Base-by-base conservation (phyloP, 2,797 vertebrate species). In the Astyanax mexicanus region DNA sequence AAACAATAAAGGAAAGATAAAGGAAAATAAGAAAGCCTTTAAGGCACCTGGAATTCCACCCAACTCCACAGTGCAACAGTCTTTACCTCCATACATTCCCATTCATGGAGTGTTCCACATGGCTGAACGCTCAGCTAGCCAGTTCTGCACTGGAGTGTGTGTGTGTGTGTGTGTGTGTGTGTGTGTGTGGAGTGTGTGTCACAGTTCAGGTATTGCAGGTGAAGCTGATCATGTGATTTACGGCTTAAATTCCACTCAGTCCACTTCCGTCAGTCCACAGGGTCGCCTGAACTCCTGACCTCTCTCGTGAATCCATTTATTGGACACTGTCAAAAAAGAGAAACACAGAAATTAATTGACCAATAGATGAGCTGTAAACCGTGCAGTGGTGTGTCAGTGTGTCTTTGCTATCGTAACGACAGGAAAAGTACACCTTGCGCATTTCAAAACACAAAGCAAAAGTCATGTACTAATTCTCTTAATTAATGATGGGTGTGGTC, bases 281-380 rank as follows among this genome's bases (percentile, higher is more conserved):
- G 95, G 96, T 86, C 97, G 94, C 85, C 95, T 90, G 89, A 99
- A 99, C 83, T 99, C 98, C n/a, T 99, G 98, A 78, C 98, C 98
- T 88, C 98, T 90, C 89, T 99, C 98, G 0, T 99, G 98, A 86
- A 99, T 94, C 98, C 98, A 99, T 84, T 99, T 99, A 89, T 99
- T 99, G 58, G 98, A 98, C 83, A 99, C 98, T 99, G 90, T 70
- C 35, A 77, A 58, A 51, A 4, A n/a, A 68, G 8, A 49, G 44
- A 66, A n/a, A n/a, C n/a, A n/a, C n/a, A n/a, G n/a, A n/a, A n/a
- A n/a, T n/a, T n/a, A n/a, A n/a, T n/a, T n/a, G n/a, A n/a, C n/a
- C n/a, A n/a, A n/a, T n/a, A n/a, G n/a, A n/a, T n/a, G n/a, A n/a
- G n/a, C n/a, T n/a, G n/a, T n/a, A n/a, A n/a, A n/a, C n/a, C n/a